These are phyloP conservation scores for Neodiprion lecontei DNA, from an alignment of 1,140 invertebrate species.

Conservation along the genomic window DNA sequence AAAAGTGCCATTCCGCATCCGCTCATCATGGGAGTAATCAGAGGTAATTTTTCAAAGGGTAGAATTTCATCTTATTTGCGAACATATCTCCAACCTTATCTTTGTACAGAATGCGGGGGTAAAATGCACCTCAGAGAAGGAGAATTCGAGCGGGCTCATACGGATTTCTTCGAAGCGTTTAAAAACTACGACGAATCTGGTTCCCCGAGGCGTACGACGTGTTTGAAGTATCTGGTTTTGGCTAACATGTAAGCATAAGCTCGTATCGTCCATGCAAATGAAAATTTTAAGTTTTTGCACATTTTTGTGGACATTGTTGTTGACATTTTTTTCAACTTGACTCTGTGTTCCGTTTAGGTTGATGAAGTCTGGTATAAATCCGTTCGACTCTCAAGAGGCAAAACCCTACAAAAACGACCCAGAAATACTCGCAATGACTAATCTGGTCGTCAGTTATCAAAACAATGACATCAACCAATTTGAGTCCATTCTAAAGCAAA, in stretches of 20 bases:
- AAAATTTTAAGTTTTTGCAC: background rate
- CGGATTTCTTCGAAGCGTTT: slow-evolving; percentile 99
- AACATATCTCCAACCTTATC: slow-evolving; percentile 22
- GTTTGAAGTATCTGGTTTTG: slow-evolving; percentile 97
- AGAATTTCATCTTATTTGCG: background rate
- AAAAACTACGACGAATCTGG: slow-evolving; percentile 99
- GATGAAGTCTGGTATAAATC: slow-evolving; percentile 99
- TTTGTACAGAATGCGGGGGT: slow-evolving; percentile 91
- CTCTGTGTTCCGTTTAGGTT: slow-evolving; percentile 69
- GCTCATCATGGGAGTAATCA: slow-evolving; percentile 98
- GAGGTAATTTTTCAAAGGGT: slow-evolving; percentile 69
- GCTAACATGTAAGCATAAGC: slow-evolving; percentile 87
- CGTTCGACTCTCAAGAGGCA: slow-evolving; percentile 99
- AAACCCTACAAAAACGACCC: slow-evolving; percentile 99
- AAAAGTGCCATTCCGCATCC: slow-evolving; percentile 99
- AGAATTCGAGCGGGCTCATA: slow-evolving; percentile 98
- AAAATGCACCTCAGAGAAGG: slow-evolving; percentile 99
- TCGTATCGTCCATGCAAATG: slow-evolving; percentile 8
- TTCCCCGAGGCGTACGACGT: slow-evolving; percentile 95
- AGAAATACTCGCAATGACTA: slow-evolving; percentile 99
- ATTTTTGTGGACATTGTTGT: slow-evolving; percentile 18
- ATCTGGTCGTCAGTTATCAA: slow-evolving; percentile 97
- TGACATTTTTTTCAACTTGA: slow-evolving; percentile 17
- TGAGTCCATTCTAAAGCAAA: slow-evolving; percentile 94
- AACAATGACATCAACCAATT: slow-evolving; percentile 99